Evolutionary conservation across 2,797 vertebrate genomes (phyloP), one percentile per base, ranked within the genome.

Genomic region (Arrhamphus sclerolepis): DNA sequence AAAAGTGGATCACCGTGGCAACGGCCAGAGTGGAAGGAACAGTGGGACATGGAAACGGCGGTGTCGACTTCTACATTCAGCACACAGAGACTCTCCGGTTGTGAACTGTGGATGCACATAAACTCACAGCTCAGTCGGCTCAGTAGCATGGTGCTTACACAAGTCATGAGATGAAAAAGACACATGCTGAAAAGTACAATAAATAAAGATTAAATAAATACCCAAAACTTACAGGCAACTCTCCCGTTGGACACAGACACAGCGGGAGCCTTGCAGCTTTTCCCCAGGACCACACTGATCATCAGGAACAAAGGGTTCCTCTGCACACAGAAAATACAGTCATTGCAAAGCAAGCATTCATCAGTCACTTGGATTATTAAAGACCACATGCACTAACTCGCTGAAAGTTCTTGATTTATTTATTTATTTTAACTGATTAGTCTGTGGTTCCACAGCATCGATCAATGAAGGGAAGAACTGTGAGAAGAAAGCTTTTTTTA

Each of bases 1-100:
- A 93, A 82, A 58, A 95, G 88, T 1, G 88, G 89, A 20, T 92
- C 89, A 22, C 92, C 91, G 0, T 95, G 93, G 85, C 96, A 98
- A 59, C 79, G 93, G 39, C 91, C 89, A 1, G 93, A 89, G 14
- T 89, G 76, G 85, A 94, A 94, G 48, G 90, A 87, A 73, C 96
- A 98, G 66, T 83, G 63, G 18, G 96, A 79, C 90, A 91, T 94
- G 11, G 92, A 87, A 63, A 92, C 77, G 0, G 75, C 53, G 44
- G 64, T 31, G 7, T 69, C 83, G 6, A 92, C 52, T 42, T 54
- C 48, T 2, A 47, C 4, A 48, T 96, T 92, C 58, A 95, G 90
- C 62, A 94, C 46, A 53, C 96, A 98, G 53, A 95, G 52, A 28
- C 86, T 86, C 61, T 90, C 88, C n/a, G 77, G 87, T 21, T 93